phyloP scores from a whole-genome alignment of 1,140 invertebrate genomes.

The Drosophila guanche region DNA sequence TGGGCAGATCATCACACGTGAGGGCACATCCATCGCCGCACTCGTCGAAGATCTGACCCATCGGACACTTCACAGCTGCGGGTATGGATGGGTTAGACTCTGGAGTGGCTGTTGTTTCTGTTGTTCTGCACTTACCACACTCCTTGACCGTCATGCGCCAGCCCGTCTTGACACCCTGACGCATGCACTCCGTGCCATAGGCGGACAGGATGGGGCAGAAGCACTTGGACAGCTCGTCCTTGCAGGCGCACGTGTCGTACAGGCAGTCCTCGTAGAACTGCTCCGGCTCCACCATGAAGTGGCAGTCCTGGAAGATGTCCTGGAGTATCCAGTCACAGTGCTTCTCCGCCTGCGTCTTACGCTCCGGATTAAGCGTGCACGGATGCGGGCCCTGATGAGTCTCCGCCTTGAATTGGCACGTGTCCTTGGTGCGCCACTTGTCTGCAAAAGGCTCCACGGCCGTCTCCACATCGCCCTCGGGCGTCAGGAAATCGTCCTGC shows the following conservation, averaged over 20 bases:
- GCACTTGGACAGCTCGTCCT: conserved; percentile 87
- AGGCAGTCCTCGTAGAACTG: conserved; percentile 91
- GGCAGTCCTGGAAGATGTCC: conserved; percentile 91
- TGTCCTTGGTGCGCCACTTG: conserved; percentile 93
- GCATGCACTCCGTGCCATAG: conserved; percentile 91
- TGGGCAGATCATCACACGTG: conserved; percentile 87
- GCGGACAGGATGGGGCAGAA: conserved; percentile 91
- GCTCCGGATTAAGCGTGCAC: conserved; percentile 89
- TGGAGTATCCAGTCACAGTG: conserved; percentile 88
- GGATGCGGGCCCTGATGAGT: conserved; percentile 86
- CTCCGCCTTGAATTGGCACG: conserved; percentile 87
- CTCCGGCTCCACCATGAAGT: conserved; percentile 90
- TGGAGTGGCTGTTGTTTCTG: conserved; percentile 1
- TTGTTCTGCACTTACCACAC: conserved; percentile 87
- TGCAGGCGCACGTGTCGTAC: conserved; percentile 94
- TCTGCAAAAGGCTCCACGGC: conserved; percentile 91
- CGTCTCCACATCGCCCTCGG: conserved; percentile 92
- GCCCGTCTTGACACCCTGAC: conserved; percentile 87
- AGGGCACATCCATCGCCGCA: conserved; percentile 90
- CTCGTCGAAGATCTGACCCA: conserved; percentile 91
- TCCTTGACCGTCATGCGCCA: conserved; percentile 91
- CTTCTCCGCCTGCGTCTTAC: conserved; percentile 87
- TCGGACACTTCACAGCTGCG: conserved; percentile 88
- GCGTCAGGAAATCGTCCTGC: conserved; percentile 94
- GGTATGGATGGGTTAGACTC: neutral